Base-by-base conservation (phyloP, 2,113 vertebrate species). In the Aramus guarauna region DNA sequence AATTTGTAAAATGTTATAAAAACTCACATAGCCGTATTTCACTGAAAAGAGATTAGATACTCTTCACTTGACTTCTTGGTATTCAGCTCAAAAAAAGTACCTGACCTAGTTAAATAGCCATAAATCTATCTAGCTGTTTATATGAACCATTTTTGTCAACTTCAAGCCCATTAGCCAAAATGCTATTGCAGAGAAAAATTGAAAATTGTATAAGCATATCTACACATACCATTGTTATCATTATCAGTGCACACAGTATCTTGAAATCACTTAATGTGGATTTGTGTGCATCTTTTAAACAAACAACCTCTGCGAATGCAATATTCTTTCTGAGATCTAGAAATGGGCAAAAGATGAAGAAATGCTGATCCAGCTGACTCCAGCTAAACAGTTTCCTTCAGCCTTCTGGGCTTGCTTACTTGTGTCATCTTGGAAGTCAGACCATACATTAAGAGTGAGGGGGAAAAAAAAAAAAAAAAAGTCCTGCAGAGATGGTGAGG, bases 1-100 rank as follows among this genome's bases (percentile, higher is more conserved):
- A 55, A 23, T 85, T 92, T 75, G 22, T 89, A 64, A 95, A 94
- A 75, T 43, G 12, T 47, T 74, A 60, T n/a, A 64, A 89, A 89
- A 80, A 63, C 13, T 59, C 36, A 47, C 37, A 15, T 66, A 48
- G 19, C 21, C 12, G 5, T 43, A 67, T 91, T 93, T 93, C 37
- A 67, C 48, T 75, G 36, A 66, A 80, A 62, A 76, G 13, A 72
- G 3, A 39, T 74, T 84, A n/a, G 5, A 56, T 73, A 60, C 13
- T 19, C 4, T 71, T 87, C 41, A 53, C 48, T 2, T 1, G 13
- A 41, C n/a, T 17, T 80, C 19, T 77, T 73, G 30, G 27, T 56
- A 47, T 80, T 83, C 36, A 36, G 23, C 26, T 83, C 34, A 60
- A 58, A 96, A 93, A 88, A n/a, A 59, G 50, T 58, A 93, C 50